Evolutionary conservation across 2,888 invertebrate genomes (phyloP).

Genomic region (Drosophila mimica): DNA sequence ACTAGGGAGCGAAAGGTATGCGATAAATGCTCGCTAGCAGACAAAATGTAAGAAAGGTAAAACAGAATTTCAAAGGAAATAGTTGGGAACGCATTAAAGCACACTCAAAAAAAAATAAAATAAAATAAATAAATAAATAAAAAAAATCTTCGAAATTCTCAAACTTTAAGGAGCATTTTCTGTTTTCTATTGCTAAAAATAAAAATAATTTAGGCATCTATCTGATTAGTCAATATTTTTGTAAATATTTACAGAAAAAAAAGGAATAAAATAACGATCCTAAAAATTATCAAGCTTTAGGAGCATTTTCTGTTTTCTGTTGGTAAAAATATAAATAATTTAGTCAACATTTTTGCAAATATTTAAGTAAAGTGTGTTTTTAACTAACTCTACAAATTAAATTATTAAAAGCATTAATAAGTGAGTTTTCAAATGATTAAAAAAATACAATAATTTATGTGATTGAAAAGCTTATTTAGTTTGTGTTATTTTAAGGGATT

Average conservation of each 20-base stretch:
- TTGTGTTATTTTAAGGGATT: not conserved
- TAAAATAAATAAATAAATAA: not conserved
- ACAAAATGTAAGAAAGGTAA: slow-evolving; percentile 2
- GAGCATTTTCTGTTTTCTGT: too few species aligned
- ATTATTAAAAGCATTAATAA: too few species aligned
- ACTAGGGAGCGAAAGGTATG: slow-evolving; percentile 49
- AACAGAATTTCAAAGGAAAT: slow-evolving; percentile 27
- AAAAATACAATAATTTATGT: not conserved
- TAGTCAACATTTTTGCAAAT: too few species aligned
- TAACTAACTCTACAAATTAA: too few species aligned
- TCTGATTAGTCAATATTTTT: too few species aligned
- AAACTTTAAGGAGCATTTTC: not conserved
- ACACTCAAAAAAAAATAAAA: slow-evolving; percentile 23
- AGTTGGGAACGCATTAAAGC: slow-evolving; percentile 36
- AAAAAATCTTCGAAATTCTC: not conserved
- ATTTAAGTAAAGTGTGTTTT: not conserved
- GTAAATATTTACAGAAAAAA: too few species aligned
- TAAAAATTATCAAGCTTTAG: too few species aligned
- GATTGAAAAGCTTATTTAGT: not conserved
- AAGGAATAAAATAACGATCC: too few species aligned
- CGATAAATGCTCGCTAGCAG: slow-evolving; percentile 52
- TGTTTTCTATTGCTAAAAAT: too few species aligned
- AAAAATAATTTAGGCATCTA: not conserved
- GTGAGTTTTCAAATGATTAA: not conserved
- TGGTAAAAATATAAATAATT: too few species aligned